These are phyloP conservation scores for Naja naja DNA, from an alignment of 2,113 vertebrate species.

Conservation along the genomic window DNA sequence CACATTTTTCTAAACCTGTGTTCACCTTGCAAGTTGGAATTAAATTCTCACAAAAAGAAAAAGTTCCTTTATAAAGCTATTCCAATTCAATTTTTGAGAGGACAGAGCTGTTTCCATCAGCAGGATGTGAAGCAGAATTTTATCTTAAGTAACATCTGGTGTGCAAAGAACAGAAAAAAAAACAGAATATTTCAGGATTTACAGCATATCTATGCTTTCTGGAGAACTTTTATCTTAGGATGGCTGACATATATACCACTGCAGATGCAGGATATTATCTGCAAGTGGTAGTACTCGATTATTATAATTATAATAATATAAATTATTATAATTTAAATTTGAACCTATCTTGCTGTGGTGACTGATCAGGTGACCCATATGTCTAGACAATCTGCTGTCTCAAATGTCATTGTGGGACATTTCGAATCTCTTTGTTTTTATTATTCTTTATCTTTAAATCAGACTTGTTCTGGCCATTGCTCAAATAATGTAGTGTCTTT, in stretches of 20 bases:
- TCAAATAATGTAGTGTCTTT: not conserved
- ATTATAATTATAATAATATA: not conserved
- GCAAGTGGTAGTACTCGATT: not conserved
- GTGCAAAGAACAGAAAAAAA: not conserved
- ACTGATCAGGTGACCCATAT: not conserved
- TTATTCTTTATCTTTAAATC: not conserved
- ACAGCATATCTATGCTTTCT: not conserved
- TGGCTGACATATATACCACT: not conserved
- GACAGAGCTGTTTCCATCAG: not conserved
- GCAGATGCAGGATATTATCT: not conserved
- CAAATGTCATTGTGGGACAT: not conserved
- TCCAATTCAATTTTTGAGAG: not conserved
- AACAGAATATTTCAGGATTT: not conserved
- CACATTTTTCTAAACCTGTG: not conserved
- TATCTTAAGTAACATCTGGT: not conserved
- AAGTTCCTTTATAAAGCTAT: not conserved
- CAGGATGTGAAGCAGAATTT: not conserved
- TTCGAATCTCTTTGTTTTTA: not conserved
- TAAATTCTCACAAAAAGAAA: not conserved
- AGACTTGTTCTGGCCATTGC: not conserved
- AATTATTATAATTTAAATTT: not conserved
- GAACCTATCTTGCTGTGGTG: not conserved
- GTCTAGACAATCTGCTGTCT: not conserved
- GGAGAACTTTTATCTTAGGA: not conserved
- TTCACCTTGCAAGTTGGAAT: not conserved